Evolutionary conservation across 2,797 vertebrate species (phyloP), one percentile per base, ranked within the genome.

Genomic region (Platalea minor): DNA sequence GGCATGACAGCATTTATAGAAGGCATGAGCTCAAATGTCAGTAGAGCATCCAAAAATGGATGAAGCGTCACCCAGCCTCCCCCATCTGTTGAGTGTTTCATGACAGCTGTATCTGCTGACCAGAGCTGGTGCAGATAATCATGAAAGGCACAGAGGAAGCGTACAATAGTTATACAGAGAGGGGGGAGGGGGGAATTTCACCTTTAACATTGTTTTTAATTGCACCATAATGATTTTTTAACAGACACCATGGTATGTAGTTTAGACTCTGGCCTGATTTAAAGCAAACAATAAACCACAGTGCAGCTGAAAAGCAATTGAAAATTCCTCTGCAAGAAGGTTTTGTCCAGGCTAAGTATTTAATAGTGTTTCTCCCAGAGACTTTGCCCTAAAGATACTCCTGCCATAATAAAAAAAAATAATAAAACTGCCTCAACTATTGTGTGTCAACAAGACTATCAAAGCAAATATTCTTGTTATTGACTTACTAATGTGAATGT

Each of bases 61-160:
- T 91, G 95, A 97, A 91, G 85, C 95, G 94, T 98, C 97, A 91
- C 63, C 83, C 91, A 43, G 23, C 76, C 97, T 96, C 93, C 93
- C 97, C 97, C 98, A 98, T 98, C 98, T 98, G 98, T 95, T 98
- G 98, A 97, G 97, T 98, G 97, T 97, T 98, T 97, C 75, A 90
- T 60, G 97, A 98, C 98, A 98, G 98, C 98, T 98, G 98, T 97
- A 96, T 97, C 97, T 97, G 77, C 96, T 97, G 97, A 96, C 97
- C 96, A 96, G 95, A 89, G 37, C 93, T 95, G 96, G 91, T 94
- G 77, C 50, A 90, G 97, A 96, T 97, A 96, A 96, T 96, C 95
- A 96, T 85, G 84, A 97, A 97, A 97, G 93, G 69, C 93, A 64
- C 59, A 61, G 86, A 96, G 96, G 92, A 96, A 97, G 93, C 18